Conservation (phyloP, 2,113 vertebrate species). For the Sialia sialis region DNA sequence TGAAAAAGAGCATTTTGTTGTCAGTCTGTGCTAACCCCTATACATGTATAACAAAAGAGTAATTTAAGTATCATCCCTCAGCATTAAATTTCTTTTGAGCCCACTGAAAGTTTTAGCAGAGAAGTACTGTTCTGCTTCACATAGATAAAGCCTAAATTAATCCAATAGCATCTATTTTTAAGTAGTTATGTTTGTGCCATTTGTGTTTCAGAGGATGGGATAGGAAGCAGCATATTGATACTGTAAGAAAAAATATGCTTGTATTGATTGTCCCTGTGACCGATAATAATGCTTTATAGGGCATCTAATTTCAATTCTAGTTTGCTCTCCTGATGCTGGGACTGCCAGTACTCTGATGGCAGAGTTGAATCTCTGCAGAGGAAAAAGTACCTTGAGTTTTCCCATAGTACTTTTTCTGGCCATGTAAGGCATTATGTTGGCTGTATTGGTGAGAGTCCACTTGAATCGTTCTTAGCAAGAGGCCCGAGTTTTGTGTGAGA, state of each 20-base stretch:
- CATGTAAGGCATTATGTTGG: neutral
- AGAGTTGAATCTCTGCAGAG: neutral
- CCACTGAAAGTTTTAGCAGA: neutral
- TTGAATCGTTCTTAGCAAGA: neutral
- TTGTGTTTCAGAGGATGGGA: neutral
- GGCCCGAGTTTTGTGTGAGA: neutral
- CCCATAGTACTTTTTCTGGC: neutral
- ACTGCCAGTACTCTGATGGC: neutral
- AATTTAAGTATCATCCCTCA: neutral
- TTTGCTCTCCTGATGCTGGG: neutral
- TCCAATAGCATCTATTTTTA: neutral
- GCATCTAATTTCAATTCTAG: neutral
- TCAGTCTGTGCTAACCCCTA: neutral
- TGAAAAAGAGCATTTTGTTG: neutral
- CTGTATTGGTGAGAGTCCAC: neutral
- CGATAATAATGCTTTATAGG: neutral
- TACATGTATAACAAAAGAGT: neutral
- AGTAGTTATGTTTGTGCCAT: neutral
- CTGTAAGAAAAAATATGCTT: neutral
- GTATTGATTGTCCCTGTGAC: neutral
- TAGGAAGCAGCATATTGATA: neutral
- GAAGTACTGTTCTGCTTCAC: neutral
- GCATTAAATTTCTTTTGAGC: neutral
- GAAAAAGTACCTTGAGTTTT: neutral
- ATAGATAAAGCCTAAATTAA: neutral